Conservation (phyloP, 2,888 invertebrate species). For the Catocala fraxini region DNA sequence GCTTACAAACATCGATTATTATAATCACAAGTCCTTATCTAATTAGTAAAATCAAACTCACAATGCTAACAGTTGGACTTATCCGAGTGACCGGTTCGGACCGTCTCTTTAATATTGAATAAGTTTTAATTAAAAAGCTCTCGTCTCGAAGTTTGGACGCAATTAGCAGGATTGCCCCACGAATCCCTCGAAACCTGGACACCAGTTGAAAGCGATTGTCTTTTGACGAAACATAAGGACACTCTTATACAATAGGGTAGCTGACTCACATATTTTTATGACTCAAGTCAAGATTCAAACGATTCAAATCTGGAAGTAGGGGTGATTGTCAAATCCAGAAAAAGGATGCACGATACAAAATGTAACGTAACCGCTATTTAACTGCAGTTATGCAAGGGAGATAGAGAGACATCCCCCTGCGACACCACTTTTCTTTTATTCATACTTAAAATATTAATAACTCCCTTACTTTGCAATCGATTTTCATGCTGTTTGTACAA, state of each 20-base stretch:
- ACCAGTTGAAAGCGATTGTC: slow-evolving; percentile 50
- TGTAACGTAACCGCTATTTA: no score
- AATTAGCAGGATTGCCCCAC: slow-evolving; percentile 73
- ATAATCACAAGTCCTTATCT: slow-evolving; percentile 5
- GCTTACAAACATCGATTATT: background rate
- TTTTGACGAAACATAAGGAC: slow-evolving; percentile 20
- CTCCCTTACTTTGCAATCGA: no score
- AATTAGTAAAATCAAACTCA: slow-evolving; percentile 36
- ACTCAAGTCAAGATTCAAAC: no score
- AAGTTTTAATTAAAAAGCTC: slow-evolving; percentile 85
- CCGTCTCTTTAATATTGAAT: slow-evolving; percentile 76
- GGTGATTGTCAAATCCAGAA: no score
- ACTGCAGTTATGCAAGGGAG: no score
- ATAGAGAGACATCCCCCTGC: no score
- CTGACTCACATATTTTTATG: no score
- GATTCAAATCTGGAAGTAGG: no score
- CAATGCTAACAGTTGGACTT: slow-evolving; percentile 60
- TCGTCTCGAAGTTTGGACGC: slow-evolving; percentile 70
- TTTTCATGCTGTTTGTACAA: no score
- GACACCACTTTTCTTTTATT: no score
- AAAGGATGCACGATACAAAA: no score
- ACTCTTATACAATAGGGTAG: background rate
- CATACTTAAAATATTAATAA: no score
- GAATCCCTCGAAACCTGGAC: slow-evolving; percentile 51
- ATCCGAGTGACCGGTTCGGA: slow-evolving; percentile 65